Evolutionary conservation across 2,888 invertebrate species (phyloP), one percentile per base, ranked within the genome.

Genomic region (Norana najaformis): DNA sequence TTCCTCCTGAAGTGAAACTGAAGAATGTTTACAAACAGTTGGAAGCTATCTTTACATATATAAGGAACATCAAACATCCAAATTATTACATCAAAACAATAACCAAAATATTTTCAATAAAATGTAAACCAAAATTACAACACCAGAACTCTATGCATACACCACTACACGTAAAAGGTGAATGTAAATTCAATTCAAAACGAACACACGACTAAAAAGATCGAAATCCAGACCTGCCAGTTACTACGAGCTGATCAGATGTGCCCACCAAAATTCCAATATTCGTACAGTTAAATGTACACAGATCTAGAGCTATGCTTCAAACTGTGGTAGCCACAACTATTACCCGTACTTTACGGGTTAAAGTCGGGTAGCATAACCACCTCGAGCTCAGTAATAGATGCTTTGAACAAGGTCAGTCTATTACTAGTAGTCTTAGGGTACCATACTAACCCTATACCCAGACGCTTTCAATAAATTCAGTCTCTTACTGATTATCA

Each of bases 31-130:
- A 23, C 69, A n/a, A 8, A 69, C 69, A 69, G n/a, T n/a, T 30
- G 69, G 69, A 69, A 69, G 30, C 30, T 6, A 69, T n/a, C 30
- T 69, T 0, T n/a, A 53, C 30, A 53, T 53, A 30, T 30, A 35
- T 35, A 85, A 14, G 6, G 36, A 36, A 85, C 37, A 85, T 36
- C 37, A 85, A 85, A 85, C 85, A 85, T 35, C 37, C 83, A 85
- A 85, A 85, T 37, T 3, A 85, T 85, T 85, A 85, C 85, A 85
- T 36, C 85, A 85, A 36, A 85, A 85, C 37, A 35, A 35, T 85
- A 36, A 36, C 85, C 18, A 85, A 37, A 23, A 85, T 20, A 5
- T 36, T 85, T 34, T 18, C 85, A 8, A 23, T 85, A 85, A 14
- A 85, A 85, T 69, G 30, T 13, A 69, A 69, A 69, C 69, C n/a